A percentile compares a stretch with the other conserved stretches of the same genome.
phyloP scores from a whole-genome alignment of 2,797 vertebrate genomes.

The Phylloscopus collybita region DNA sequence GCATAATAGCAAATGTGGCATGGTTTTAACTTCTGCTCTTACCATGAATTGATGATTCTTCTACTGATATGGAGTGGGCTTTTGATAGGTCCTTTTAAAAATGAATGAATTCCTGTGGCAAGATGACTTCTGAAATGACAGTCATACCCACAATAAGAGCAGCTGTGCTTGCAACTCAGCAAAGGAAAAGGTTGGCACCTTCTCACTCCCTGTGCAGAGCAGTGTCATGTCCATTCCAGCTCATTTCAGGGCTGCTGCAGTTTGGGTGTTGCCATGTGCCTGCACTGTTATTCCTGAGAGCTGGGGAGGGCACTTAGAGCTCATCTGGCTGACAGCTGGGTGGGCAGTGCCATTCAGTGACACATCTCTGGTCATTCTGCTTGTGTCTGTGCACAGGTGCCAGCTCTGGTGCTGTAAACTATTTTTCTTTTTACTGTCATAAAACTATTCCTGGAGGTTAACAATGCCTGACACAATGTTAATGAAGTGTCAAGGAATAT shows the following conservation, averaged over 20 bases:
- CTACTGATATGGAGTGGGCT: neutral
- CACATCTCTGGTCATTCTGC: neutral
- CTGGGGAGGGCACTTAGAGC: neutral
- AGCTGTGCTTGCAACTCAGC: neutral
- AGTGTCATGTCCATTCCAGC: neutral
- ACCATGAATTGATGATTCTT: neutral
- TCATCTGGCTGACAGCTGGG: neutral
- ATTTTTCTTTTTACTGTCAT: neutral
- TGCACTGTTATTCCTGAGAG: neutral
- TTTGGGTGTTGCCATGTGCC: neutral
- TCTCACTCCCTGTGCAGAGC: neutral
- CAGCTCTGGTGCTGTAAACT: neutral
- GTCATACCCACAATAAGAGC: neutral
- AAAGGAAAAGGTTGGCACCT: neutral
- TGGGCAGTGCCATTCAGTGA: neutral
- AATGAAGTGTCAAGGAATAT: neutral
- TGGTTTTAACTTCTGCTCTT: slow-evolving; percentile 1
- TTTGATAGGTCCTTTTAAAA: slow-evolving; percentile 4
- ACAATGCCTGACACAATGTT: neutral
- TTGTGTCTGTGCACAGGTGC: neutral
- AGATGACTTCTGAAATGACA: neutral
- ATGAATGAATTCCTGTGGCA: neutral
- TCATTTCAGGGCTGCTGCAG: neutral
- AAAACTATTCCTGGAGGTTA: neutral
- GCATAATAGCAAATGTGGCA: neutral